phyloP scores from a whole-genome alignment of 1,140 invertebrate genomes.

The Aleiodes sp. region DNA sequence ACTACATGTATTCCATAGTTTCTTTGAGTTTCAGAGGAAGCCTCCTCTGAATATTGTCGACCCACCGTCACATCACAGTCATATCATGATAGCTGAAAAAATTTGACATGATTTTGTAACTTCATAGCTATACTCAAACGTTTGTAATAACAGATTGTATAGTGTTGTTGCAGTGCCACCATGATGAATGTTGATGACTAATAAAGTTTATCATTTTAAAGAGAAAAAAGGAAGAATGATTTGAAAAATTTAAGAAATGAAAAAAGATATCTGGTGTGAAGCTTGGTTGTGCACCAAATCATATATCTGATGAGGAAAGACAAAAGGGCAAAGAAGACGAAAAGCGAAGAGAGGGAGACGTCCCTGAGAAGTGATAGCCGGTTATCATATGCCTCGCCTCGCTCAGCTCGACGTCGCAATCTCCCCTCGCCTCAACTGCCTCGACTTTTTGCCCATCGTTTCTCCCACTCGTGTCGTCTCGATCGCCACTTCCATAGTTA shows the following conservation, averaged over 20 bases:
- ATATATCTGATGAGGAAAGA: slow-evolving; percentile 4
- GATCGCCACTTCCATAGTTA: slow-evolving; percentile 34
- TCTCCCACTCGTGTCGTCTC: slow-evolving; percentile 31
- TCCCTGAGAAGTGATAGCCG: slow-evolving; percentile 58
- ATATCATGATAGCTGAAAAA: too few relatives aligned
- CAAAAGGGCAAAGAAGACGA: slow-evolving; percentile 1
- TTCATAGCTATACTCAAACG: too few relatives aligned
- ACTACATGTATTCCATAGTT: too few relatives aligned
- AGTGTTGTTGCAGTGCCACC: too few relatives aligned
- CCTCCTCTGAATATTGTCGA: too few relatives aligned
- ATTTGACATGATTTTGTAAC: too few relatives aligned
- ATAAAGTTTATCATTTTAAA: too few relatives aligned
- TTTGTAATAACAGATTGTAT: too few relatives aligned
- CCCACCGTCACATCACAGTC: too few relatives aligned
- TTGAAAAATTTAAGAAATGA: too few relatives aligned
- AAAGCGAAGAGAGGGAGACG: slow-evolving; percentile 30
- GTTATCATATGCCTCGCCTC: slow-evolving; percentile 49
- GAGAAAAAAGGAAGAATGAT: slow-evolving; percentile 26
- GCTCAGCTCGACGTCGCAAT: slow-evolving; percentile 1
- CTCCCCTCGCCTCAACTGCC: slow-evolving; percentile 14
- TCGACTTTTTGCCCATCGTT: slow-evolving; percentile 23
- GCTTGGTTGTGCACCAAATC: neutral
- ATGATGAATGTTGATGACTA: too few relatives aligned
- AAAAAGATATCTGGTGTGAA: slow-evolving; percentile 4
- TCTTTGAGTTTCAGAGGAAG: too few relatives aligned